Base-by-base conservation (phyloP, 2,113 vertebrate genomes). In the Hoplias malabaricus region DNA sequence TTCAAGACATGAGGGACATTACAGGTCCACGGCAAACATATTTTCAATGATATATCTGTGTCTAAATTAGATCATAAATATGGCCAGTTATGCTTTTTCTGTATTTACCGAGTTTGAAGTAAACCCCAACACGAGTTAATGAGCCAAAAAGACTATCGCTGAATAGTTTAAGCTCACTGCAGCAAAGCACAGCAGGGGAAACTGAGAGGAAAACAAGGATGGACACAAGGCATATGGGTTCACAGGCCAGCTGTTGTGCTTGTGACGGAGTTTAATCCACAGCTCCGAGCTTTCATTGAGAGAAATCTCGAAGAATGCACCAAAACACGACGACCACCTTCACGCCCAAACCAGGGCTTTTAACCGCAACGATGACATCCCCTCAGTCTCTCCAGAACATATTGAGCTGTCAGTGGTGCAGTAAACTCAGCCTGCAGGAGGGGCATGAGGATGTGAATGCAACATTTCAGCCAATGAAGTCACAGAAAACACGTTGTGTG, bases 141-240 rank as follows among this genome's bases (percentile, higher is more conserved):
- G 38, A 53, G 46, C 62, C 34, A 73, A 54, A 14, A 46, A 69
- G 65, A 21, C 36, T 78, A 69, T 36, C 42, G 34, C 46, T 72
- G 70, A 77, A 69, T 65, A 81, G 69, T 81, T 78, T 70, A 71
- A 40, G 67, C 25, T n/a, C 29, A 59, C 50, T 68, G 74, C 72
- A 40, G 42, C 72, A 42, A 33, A 11, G 33, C 65, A n/a, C 50
- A 63, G 25, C 6, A 10, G 2, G 12, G 10, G 66, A 34, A 66
- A 29, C 34, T 36, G 19, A 16, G 29, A 46, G 27, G 65, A 67
- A 77, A 81, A 78, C 43, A 36, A 63, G 29, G 25, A 6, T 33
- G 21, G 57, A 10, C 23, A 34, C n/a, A 66, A 53, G 13, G 48
- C 21, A 29, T 29, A 38, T 21, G 16, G 14, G 25, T 50, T 73